Percentiles rank a stretch among this genome's conserved stretches.
These are phyloP conservation scores for Falco novaeseelandiae DNA, from an alignment of 2,797 vertebrate genomes.

Conservation along the genomic window DNA sequence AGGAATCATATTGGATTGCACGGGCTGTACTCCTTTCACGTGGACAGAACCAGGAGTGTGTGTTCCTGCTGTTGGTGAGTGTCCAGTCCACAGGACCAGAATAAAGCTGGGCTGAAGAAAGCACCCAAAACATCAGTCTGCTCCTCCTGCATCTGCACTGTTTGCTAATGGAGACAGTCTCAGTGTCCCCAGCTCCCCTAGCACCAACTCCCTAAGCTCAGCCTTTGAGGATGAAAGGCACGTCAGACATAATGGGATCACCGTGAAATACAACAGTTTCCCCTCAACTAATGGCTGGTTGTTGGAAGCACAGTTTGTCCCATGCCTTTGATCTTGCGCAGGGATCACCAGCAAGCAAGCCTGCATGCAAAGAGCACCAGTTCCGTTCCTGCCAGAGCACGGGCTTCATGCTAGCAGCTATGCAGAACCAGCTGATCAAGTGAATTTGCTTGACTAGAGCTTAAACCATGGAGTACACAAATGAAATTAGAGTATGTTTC, in stretches of 20 bases:
- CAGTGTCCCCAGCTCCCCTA: background rate
- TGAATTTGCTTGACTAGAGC: background rate
- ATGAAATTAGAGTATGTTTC: background rate
- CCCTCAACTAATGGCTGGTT: background rate
- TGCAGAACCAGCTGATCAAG: background rate
- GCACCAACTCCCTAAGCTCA: background rate
- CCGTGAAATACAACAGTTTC: background rate
- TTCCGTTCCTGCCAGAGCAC: background rate
- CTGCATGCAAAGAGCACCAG: background rate
- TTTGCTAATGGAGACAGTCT: background rate
- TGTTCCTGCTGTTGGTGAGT: background rate
- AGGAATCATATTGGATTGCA: background rate
- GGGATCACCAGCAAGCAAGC: background rate
- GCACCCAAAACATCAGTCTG: fast-evolving
- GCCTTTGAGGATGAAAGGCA: background rate
- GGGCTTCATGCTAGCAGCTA: background rate
- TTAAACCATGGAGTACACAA: background rate
- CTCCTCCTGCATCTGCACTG: background rate
- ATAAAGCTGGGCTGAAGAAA: background rate
- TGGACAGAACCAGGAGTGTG: fast-evolving
- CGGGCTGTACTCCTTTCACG: background rate
- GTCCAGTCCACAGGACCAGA: background rate
- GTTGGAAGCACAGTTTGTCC: background rate
- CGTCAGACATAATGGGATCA: background rate
- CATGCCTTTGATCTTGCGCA: background rate